phyloP scores from a whole-genome alignment of 2,888 invertebrate species.

The Drosophila dives region DNA sequence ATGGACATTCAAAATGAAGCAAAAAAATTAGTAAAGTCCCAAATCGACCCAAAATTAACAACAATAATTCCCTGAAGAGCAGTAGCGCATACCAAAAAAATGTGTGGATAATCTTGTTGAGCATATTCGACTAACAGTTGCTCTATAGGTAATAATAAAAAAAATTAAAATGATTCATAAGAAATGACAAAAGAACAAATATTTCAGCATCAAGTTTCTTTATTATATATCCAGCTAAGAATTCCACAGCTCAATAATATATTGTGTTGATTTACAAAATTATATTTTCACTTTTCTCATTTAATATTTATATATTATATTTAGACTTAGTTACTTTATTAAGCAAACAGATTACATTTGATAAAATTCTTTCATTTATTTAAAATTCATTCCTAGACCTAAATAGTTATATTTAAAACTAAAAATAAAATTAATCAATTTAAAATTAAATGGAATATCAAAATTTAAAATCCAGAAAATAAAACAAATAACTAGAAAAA shows the following conservation, averaged over 20 bases:
- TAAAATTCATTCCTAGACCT: background rate
- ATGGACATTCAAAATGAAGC: conserved; percentile 38
- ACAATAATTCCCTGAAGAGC: conserved; percentile 17
- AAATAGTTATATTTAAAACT: background rate
- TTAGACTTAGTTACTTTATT: background rate
- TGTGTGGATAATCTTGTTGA: background rate
- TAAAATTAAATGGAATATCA: background rate
- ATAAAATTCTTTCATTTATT: background rate
- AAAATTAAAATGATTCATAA: background rate
- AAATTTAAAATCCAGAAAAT: background rate
- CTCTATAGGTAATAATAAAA: background rate
- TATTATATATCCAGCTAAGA: background rate
- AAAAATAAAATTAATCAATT: background rate
- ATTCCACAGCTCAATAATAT: background rate
- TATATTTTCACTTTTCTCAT: background rate
- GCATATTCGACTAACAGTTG: background rate
- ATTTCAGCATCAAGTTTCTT: background rate
- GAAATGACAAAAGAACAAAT: background rate
- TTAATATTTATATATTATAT: background rate
- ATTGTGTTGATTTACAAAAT: background rate
- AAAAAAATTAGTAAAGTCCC: conserved; percentile 36
- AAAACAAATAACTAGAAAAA: background rate
- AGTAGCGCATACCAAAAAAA: conserved; percentile 5
- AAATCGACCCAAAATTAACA: conserved; percentile 32
- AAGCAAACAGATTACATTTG: fast-evolving